Evolutionary conservation across 2,888 invertebrate genomes (phyloP).

Genomic region (Linnaemya tessellans): DNA sequence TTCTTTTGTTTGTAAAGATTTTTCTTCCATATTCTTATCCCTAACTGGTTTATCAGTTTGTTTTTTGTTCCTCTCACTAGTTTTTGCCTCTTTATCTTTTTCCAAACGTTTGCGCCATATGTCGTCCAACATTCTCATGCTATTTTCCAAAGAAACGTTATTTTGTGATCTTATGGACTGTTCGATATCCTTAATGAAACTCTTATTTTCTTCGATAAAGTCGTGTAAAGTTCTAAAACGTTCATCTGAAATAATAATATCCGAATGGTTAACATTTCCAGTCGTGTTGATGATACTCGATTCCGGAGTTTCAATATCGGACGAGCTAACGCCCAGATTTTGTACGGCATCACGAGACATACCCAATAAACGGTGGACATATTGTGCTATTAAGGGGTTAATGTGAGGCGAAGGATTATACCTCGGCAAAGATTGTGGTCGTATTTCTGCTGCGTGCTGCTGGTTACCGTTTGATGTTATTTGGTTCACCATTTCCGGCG

Average conservation of each 20-base stretch:
- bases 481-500: not conserved
- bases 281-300: slow-evolving; percentile 83
- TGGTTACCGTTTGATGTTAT: not conserved
- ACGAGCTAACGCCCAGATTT: slow-evolving; percentile 83
- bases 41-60: not conserved
- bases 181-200: slow-evolving; percentile 80
- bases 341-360: slow-evolving; percentile 84
- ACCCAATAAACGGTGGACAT: slow-evolving; percentile 84
- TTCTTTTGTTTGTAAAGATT: not conserved
- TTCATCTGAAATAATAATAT: slow-evolving; percentile 72
- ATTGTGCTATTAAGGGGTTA: slow-evolving; percentile 82
- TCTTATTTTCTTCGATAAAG: slow-evolving; percentile 81
- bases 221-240: slow-evolving; percentile 78
- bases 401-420: slow-evolving; percentile 57
- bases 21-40: not conserved
- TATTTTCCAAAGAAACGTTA: slow-evolving; percentile 74
- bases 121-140: slow-evolving; percentile 75
- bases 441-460: slow-evolving; percentile 30
- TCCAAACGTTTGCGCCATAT: slow-evolving; percentile 78
- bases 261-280: slow-evolving; percentile 77
- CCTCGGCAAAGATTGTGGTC: not conserved
- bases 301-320: slow-evolving; percentile 84
- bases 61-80: slow-evolving; percentile 31
- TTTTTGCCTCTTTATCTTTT: not conserved
- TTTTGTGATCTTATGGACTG: slow-evolving; percentile 76